Evolutionary conservation across 92 coral and sea anemone genomes (phyloP).

Genomic region (Anthopleura xanthogrammica): DNA sequence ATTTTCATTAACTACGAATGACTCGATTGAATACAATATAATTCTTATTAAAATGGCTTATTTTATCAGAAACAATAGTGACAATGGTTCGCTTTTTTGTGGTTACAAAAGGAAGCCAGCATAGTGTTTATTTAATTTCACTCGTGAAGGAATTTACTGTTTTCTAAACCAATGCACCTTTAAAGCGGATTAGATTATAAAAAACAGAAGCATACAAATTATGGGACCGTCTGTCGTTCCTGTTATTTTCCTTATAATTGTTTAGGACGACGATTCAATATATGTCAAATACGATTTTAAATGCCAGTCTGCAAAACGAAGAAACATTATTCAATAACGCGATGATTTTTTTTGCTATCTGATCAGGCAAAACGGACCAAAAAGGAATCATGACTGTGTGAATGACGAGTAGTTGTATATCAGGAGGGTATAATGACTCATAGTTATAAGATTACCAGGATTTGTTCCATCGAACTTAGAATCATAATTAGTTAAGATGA

Average conservation of each 20-base stretch:
- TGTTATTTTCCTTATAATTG: too few relatives aligned
- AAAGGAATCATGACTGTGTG: not conserved
- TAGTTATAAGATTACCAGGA: not conserved
- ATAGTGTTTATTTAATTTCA: not conserved
- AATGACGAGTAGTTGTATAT: not conserved
- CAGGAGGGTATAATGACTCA: not conserved
- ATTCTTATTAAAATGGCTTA: not conserved
- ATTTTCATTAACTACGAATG: not conserved
- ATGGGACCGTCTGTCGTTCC: not conserved
- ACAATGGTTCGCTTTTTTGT: not conserved
- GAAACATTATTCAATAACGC: too few relatives aligned
- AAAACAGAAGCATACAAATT: not conserved
- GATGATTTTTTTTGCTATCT: not conserved
- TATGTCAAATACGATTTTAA: not conserved
- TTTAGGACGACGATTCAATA: too few relatives aligned
- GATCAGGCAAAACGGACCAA: not conserved
- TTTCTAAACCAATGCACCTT: conserved; percentile 2
- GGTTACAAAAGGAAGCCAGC: not conserved
- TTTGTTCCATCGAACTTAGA: not conserved
- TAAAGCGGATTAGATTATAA: conserved; percentile 6
- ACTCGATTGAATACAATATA: not conserved
- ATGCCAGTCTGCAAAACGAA: not conserved
- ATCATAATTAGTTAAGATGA: not conserved
- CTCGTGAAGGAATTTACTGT: conserved; percentile 8
- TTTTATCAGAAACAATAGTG: not conserved